phyloP scores from a whole-genome alignment of 2,113 vertebrate genomes.

The Coptodon bakossiorum region DNA sequence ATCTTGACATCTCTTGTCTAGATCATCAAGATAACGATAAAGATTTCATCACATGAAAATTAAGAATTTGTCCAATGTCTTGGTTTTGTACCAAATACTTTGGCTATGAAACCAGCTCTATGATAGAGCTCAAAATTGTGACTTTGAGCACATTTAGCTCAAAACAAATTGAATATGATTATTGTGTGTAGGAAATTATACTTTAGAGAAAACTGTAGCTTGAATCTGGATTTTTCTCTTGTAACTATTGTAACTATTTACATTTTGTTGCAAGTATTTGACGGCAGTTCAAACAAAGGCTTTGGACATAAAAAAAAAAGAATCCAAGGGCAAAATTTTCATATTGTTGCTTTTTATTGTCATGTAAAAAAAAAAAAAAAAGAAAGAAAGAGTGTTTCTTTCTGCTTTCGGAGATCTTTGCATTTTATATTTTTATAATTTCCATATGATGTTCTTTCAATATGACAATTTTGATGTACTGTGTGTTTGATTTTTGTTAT shows the following conservation, averaged over 20 bases:
- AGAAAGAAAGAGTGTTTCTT: not conserved
- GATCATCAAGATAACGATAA: not conserved
- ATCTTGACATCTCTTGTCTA: not conserved
- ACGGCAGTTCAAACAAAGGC: not conserved
- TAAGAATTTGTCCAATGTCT: not conserved
- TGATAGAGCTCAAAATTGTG: not conserved
- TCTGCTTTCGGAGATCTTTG: not conserved
- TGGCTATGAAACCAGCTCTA: not conserved
- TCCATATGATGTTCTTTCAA: not conserved
- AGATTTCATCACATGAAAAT: not conserved
- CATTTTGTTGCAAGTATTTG: not conserved
- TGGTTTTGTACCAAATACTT: not conserved
- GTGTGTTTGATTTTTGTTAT: not conserved
- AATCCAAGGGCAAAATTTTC: fast-evolving
- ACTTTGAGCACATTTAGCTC: not conserved
- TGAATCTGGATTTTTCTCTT: not conserved
- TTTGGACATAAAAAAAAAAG: fast-evolving
- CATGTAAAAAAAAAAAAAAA: not conserved
- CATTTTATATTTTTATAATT: not conserved
- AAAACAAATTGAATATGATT: not conserved
- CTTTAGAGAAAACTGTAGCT: not conserved
- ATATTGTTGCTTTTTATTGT: not conserved
- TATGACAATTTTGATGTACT: not conserved
- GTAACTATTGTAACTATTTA: not conserved
- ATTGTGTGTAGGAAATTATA: not conserved